A percentile compares a stretch with the other conserved stretches of the same genome.
These are phyloP conservation scores for Apocrypta bakeri DNA, from an alignment of 1,140 invertebrate genomes.

Conservation along the genomic window DNA sequence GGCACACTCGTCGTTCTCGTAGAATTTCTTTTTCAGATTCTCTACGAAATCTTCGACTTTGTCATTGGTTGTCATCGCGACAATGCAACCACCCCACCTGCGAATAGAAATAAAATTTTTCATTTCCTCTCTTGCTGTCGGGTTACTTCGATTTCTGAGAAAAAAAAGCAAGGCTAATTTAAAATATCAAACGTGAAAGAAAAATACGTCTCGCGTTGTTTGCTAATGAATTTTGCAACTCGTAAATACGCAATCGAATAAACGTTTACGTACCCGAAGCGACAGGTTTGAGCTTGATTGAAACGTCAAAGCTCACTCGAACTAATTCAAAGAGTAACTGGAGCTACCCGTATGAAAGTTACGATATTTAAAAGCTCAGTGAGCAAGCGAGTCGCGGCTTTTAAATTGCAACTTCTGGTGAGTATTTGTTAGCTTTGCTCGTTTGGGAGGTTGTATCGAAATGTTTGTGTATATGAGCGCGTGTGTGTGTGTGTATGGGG, in stretches of 20 bases:
- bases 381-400: too few relatives aligned
- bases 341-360: neutral
- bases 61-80: constrained; percentile 85
- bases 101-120: constrained; percentile 37
- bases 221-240: neutral
- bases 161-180: too few relatives aligned
- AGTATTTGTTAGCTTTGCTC: too few relatives aligned
- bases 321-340: neutral
- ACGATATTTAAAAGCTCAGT: too few relatives aligned
- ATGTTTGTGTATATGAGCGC: too few relatives aligned
- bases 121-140: too few relatives aligned
- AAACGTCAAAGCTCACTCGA: neutral
- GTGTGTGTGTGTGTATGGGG: too few relatives aligned
- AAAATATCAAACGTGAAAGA: neutral
- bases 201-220: neutral
- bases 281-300: neutral
- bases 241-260: neutral
- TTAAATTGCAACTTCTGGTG: too few relatives aligned
- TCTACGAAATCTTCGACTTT: constrained; percentile 82
- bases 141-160: too few relatives aligned
- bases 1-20: constrained; percentile 71
- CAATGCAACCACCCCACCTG: constrained; percentile 97
- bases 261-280: neutral
- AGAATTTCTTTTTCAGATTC: constrained; percentile 82
- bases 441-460: too few relatives aligned